These are phyloP conservation scores for Lasius platythorax DNA, from an alignment of 2,888 invertebrate species.

Conservation along the genomic window DNA sequence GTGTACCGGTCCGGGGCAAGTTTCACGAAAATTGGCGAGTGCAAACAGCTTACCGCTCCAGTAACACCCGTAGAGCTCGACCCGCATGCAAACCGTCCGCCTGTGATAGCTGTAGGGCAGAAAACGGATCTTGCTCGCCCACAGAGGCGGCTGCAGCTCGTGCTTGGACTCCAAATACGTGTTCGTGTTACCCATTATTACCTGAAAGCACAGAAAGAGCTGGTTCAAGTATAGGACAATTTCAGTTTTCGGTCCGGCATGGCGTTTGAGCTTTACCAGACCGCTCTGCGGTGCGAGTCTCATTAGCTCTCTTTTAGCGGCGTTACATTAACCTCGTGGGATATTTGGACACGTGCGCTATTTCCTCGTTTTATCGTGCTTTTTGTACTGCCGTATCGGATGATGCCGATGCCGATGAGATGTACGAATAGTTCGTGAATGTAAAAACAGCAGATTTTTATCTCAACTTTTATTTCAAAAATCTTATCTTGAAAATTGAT, in stretches of 20 bases:
- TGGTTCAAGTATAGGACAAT: constrained; percentile 68
- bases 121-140: constrained; percentile 94
- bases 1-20: constrained; percentile 73
- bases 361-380: not conserved
- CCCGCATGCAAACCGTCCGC: constrained; percentile 95
- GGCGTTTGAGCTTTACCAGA: constrained; percentile 43
- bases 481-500: not conserved
- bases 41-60: constrained; percentile 88
- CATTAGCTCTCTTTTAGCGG: constrained; percentile 50
- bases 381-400: constrained; percentile 1
- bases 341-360: constrained; percentile 33
- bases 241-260: constrained; percentile 53
- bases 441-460: not conserved
- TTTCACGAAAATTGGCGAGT: constrained; percentile 75
- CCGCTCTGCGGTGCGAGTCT: constrained; percentile 17
- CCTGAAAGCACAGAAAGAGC: constrained; percentile 87
- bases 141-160: constrained; percentile 93
- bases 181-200: constrained; percentile 94
- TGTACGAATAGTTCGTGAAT: not conserved
- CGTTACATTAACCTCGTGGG: constrained; percentile 19
- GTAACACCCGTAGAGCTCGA: constrained; percentile 95
- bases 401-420: not conserved
- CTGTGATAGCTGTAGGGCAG: constrained; percentile 94
- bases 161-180: constrained; percentile 94
- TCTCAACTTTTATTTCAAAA: not conserved